A percentile compares a stretch with the other conserved stretches of the same genome.
phyloP scores from a whole-genome alignment of 2,113 vertebrate species.

The Axis porcinus region DNA sequence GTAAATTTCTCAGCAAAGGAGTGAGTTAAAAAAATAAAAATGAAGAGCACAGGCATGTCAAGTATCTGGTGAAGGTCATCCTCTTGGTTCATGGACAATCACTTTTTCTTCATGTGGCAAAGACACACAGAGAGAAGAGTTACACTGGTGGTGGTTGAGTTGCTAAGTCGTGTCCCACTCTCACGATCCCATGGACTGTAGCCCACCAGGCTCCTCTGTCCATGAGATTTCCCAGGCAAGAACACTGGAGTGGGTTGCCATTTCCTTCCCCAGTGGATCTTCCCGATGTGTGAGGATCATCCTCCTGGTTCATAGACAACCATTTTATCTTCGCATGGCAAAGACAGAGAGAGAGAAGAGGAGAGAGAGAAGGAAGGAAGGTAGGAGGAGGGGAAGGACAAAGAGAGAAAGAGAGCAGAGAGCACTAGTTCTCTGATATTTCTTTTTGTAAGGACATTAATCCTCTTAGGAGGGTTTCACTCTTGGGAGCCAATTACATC shows the following conservation, averaged over 20 bases:
- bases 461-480: background rate
- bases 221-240: background rate
- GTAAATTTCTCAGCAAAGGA: background rate
- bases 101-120: background rate
- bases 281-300: background rate
- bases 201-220: background rate
- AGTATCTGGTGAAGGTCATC: background rate
- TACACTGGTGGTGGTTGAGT: background rate
- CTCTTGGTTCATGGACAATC: background rate
- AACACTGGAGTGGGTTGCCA: background rate
- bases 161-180: background rate
- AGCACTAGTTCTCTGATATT: background rate
- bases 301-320: background rate
- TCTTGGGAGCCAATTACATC: background rate
- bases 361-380: background rate
- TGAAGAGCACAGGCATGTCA: background rate
- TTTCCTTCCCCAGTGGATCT: background rate
- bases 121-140: background rate
- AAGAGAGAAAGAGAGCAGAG: background rate
- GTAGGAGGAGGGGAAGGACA: background rate
- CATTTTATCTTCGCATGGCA: background rate
- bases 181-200: fast-evolving
- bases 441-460: background rate
- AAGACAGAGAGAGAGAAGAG: background rate
- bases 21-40: background rate